Evolutionary conservation across 2,113 vertebrate genomes (phyloP).

Genomic region (Xenopus tropicalis): DNA sequence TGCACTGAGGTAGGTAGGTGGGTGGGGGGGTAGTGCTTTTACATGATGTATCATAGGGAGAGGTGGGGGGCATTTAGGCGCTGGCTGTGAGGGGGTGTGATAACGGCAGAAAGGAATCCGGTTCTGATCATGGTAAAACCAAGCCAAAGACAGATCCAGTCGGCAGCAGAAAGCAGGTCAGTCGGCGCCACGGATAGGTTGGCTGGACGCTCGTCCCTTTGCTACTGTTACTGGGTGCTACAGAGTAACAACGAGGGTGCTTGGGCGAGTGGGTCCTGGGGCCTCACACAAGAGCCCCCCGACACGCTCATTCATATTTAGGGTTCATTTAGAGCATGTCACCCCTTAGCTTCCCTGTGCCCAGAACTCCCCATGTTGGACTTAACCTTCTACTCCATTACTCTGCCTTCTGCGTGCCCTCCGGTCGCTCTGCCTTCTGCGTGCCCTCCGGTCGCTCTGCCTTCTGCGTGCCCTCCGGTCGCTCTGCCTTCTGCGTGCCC

Average conservation of each 20-base stretch:
- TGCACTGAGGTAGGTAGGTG: neutral
- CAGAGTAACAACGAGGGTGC: neutral
- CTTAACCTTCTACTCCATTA: too few species aligned
- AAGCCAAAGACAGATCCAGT: slow-evolving; percentile 7
- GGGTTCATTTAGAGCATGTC: too few species aligned
- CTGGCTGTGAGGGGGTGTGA: neutral
- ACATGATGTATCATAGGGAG: neutral
- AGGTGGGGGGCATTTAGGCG: neutral
- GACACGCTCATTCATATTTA: too few species aligned
- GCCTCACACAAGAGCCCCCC: too few species aligned
- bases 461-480: too few species aligned
- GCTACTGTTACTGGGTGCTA: neutral
- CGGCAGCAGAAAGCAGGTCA: slow-evolving; percentile 30
- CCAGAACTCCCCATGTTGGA: too few species aligned
- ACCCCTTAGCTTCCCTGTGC: too few species aligned
- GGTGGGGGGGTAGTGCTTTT: neutral
- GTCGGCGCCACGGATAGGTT: neutral
- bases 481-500: too few species aligned
- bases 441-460: too few species aligned
- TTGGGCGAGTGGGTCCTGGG: too few species aligned
- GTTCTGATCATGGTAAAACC: slow-evolving; percentile 21
- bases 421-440: too few species aligned
- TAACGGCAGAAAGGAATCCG: neutral
- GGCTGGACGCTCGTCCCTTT: neutral
- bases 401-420: too few species aligned